These are phyloP conservation scores for Drosophila kepulauana DNA, from an alignment of 1,140 invertebrate genomes.

Conservation along the genomic window DNA sequence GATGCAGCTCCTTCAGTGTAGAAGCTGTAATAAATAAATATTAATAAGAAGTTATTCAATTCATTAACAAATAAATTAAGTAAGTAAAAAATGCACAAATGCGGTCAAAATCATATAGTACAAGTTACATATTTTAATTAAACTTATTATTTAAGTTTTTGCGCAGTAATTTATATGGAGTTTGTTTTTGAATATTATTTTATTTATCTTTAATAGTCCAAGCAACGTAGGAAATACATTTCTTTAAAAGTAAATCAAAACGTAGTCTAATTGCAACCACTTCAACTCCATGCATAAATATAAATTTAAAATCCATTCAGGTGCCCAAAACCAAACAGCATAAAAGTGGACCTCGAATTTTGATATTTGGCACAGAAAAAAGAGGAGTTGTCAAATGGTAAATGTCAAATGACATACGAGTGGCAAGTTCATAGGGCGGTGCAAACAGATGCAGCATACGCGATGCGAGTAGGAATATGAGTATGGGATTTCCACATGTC, in stretches of 20 bases:
- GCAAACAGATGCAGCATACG: neutral
- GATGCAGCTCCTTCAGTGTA: too few species aligned
- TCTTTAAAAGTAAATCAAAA: neutral
- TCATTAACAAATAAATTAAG: too few species aligned
- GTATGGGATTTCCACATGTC: slow-evolving; percentile 15
- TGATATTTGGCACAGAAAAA: slow-evolving; percentile 1
- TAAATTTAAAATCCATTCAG: slow-evolving; percentile 28
- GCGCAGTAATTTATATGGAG: too few species aligned
- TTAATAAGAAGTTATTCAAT: too few species aligned
- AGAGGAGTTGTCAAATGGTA: slow-evolving; percentile 16
- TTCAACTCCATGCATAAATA: neutral
- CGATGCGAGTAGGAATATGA: neutral
- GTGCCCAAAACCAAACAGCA: neutral
- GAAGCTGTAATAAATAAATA: too few species aligned
- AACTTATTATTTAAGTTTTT: too few species aligned
- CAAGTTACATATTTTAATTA: too few species aligned
- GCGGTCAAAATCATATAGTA: too few species aligned
- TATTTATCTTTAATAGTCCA: too few species aligned
- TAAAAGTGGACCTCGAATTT: slow-evolving; percentile 12
- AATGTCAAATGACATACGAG: slow-evolving; percentile 8
- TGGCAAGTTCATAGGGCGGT: slow-evolving; percentile 25
- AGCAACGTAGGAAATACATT: too few species aligned
- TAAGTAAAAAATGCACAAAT: too few species aligned
- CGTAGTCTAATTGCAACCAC: neutral
- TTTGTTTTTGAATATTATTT: too few species aligned